Conservation (phyloP, 2,888 invertebrate genomes). For the Lutraria lutraria region DNA sequence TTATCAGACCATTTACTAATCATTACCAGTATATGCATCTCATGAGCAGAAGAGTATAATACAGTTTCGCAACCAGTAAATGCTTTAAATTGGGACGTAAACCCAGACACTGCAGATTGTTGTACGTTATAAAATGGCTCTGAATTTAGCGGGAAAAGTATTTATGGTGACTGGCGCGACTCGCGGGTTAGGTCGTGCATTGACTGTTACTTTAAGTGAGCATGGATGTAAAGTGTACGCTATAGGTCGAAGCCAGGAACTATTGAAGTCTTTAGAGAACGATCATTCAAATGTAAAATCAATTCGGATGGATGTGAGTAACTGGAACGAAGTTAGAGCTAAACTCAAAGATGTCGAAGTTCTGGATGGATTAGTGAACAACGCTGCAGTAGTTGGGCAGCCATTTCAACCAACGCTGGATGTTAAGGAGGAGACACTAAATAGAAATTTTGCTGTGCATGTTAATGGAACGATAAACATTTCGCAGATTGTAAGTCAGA, state of each 20-base stretch:
- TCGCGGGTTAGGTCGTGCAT: slow-evolving; percentile 2
- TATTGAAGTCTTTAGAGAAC: not conserved
- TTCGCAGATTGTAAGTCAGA: not conserved
- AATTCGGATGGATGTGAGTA: not conserved
- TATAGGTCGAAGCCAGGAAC: not conserved
- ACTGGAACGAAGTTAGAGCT: not conserved
- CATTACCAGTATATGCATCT: too few species aligned
- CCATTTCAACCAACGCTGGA: not conserved
- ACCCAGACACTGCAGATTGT: too few species aligned
- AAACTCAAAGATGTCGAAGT: slow-evolving; percentile 14
- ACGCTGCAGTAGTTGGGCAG: not conserved
- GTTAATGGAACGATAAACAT: slow-evolving; percentile 10
- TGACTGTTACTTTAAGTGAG: not conserved
- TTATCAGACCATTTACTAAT: too few species aligned
- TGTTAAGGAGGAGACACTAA: not conserved
- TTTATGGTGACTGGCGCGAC: slow-evolving; percentile 5
- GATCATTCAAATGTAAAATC: not conserved
- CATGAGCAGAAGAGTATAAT: too few species aligned
- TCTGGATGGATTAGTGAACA: not conserved
- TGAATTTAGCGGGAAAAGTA: not conserved
- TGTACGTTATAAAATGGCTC: not conserved
- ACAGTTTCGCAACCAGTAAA: too few species aligned
- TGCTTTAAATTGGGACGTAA: too few species aligned
- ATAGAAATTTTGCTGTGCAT: not conserved
- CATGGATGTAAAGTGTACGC: slow-evolving; percentile 13